Conservation (phyloP, 1,140 invertebrate genomes). For the Monochamus saltuarius region DNA sequence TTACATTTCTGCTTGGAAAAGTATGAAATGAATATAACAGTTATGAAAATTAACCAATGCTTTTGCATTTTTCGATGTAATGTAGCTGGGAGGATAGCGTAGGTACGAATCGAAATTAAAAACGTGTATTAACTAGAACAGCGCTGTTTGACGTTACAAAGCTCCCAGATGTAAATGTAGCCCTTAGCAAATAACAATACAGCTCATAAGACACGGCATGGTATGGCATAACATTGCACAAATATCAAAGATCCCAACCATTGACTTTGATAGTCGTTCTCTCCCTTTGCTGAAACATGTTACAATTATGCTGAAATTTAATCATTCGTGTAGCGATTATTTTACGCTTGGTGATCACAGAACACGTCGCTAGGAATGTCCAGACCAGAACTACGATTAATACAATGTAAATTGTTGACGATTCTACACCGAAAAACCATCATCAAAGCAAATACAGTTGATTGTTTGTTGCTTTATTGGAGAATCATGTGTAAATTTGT, state of each 20-base stretch:
- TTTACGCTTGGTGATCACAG: conserved; percentile 50
- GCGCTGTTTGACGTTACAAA: too few relatives aligned
- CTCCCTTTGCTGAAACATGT: conserved; percentile 45
- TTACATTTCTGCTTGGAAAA: too few relatives aligned
- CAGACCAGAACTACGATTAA: conserved; percentile 47
- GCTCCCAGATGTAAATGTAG: too few relatives aligned
- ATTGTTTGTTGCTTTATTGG: conserved; percentile 41
- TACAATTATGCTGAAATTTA: conserved; percentile 54
- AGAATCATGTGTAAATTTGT: conserved; percentile 40
- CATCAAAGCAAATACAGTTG: conserved; percentile 45
- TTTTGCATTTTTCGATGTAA: too few relatives aligned
- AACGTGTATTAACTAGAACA: too few relatives aligned
- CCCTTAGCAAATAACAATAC: neutral
- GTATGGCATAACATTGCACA: conserved; percentile 11
- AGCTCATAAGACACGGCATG: conserved; percentile 14
- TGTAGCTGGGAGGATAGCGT: too few relatives aligned
- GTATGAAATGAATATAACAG: too few relatives aligned
- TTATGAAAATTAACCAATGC: too few relatives aligned
- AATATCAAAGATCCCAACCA: conserved; percentile 36
- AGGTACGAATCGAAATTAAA: too few relatives aligned
- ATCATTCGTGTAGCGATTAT: conserved; percentile 53
- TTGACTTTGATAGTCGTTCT: conserved; percentile 39
- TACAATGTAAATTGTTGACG: conserved; percentile 51
- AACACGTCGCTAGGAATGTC: conserved; percentile 50
- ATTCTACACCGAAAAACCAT: conserved; percentile 45